phyloP scores from a whole-genome alignment of 1,140 invertebrate genomes.

The Diabrotica undecimpunctata region DNA sequence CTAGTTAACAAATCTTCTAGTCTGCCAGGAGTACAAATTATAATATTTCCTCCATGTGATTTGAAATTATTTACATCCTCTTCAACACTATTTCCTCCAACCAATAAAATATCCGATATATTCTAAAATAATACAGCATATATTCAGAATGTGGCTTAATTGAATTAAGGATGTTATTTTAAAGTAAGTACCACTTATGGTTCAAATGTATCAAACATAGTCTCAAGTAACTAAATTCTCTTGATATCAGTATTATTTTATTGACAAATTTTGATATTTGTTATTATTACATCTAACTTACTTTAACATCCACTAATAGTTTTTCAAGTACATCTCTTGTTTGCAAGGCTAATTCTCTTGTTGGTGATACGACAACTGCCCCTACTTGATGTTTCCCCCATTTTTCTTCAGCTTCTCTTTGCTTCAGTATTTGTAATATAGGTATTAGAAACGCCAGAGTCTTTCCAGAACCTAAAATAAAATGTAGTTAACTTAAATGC shows the following conservation, averaged over 20 bases:
- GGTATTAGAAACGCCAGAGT: constrained; percentile 93
- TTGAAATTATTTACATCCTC: constrained; percentile 69
- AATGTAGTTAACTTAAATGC: not conserved
- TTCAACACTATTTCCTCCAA: constrained; percentile 77
- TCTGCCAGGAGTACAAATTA: constrained; percentile 88
- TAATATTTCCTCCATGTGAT: constrained; percentile 74
- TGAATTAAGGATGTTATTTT: no score
- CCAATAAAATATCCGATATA: constrained; percentile 63
- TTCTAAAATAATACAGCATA: constrained; percentile 36
- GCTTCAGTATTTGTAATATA: constrained; percentile 78
- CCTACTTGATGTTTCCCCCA: constrained; percentile 79
- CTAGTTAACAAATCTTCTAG: constrained; percentile 81
- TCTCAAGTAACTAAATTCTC: no score
- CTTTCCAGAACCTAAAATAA: constrained; percentile 78
- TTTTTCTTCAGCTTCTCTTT: constrained; percentile 55
- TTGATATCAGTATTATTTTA: no score
- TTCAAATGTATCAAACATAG: no score
- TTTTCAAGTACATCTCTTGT: constrained; percentile 71
- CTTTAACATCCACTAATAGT: constrained; percentile 30
- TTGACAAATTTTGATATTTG: no score
- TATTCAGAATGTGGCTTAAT: no score
- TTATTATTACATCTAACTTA: constrained; percentile 17
- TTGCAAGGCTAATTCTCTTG: constrained; percentile 87
- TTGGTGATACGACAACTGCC: constrained; percentile 88
- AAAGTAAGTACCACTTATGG: no score